Percentiles rank a stretch among this genome's conserved stretches.
Conservation (phyloP, 2,797 vertebrate species). For the Oreochromis mossambicus region DNA sequence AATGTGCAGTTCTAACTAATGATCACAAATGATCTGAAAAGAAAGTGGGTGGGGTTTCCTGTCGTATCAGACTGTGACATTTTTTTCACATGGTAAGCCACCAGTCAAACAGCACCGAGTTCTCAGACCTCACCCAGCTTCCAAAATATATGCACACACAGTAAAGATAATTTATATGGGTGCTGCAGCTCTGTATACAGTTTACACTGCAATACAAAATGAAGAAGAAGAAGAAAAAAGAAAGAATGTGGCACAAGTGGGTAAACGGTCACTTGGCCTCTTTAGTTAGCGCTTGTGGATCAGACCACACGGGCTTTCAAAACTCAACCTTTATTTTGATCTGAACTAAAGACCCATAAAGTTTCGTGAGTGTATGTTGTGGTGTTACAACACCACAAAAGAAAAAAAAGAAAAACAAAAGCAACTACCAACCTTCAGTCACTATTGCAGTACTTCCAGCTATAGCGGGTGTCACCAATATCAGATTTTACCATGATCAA, state of each 20-base stretch:
- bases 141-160: neutral
- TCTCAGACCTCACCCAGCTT: neutral
- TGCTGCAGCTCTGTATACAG: neutral
- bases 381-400: neutral
- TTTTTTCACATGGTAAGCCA: neutral
- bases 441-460: neutral
- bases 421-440: neutral
- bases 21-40: neutral
- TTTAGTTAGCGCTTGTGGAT: neutral
- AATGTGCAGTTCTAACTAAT: neutral
- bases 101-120: neutral
- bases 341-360: neutral
- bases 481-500: neutral
- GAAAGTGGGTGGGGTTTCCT: constrained; percentile 50
- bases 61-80: neutral
- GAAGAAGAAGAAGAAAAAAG: neutral
- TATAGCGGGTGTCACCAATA: neutral
- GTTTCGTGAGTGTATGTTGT: neutral
- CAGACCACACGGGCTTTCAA: neutral
- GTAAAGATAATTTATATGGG: neutral
- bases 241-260: neutral
- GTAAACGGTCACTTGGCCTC: neutral
- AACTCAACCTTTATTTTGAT: neutral
- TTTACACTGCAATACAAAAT: neutral
- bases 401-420: accelerated